phyloP scores from a whole-genome alignment of 2,888 invertebrate genomes.

The Resseliella maxima region DNA sequence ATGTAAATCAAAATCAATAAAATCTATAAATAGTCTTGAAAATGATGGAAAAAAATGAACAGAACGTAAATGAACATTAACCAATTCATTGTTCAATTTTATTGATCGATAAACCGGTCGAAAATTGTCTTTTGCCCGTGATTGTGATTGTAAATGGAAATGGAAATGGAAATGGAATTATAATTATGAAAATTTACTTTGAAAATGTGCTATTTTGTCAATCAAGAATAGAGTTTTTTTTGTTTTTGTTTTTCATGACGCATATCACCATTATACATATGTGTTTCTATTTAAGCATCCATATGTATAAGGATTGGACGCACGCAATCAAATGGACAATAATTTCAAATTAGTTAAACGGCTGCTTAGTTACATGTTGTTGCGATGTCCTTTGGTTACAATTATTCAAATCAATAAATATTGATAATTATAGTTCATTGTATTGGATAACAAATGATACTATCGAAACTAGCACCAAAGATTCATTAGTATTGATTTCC shows the following conservation, averaged over 20 bases:
- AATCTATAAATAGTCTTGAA: background rate
- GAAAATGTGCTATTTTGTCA: background rate
- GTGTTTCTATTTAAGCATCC: background rate
- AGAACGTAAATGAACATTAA: background rate
- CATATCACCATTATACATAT: background rate
- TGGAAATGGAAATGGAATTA: background rate
- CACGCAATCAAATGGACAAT: background rate
- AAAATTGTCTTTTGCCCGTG: background rate
- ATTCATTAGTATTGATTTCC: constrained; percentile 8
- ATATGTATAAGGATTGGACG: background rate
- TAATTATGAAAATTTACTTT: constrained; percentile 5
- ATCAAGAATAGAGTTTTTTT: background rate
- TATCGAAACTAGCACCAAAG: background rate
- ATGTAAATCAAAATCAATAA: constrained; percentile 29
- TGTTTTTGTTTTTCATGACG: constrained; percentile 10
- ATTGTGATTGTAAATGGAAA: too few species aligned
- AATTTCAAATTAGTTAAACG: background rate
- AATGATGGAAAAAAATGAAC: background rate
- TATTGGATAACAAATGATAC: too few species aligned
- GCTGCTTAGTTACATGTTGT: background rate
- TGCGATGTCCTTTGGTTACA: background rate
- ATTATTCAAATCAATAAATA: background rate
- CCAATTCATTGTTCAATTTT: background rate
- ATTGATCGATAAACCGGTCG: background rate
- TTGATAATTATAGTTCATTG: background rate